phyloP scores from a whole-genome alignment of 2,113 vertebrate species.

The Turnix velox region DNA sequence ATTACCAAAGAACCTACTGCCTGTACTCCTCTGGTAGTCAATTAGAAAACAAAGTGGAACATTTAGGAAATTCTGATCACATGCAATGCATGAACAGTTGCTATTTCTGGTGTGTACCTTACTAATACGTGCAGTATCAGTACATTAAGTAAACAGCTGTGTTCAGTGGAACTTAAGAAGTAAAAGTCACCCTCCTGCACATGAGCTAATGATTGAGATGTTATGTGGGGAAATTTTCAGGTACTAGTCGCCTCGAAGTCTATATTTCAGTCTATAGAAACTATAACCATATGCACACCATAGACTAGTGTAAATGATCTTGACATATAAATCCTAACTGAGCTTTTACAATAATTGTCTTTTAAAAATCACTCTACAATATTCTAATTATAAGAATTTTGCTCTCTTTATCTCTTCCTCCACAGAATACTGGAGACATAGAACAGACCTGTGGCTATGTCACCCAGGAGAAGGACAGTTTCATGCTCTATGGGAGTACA shows the following conservation, averaged over 20 bases:
- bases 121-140: background rate
- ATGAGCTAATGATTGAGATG: background rate
- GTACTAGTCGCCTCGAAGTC: background rate
- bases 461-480: background rate
- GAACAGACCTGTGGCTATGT: background rate
- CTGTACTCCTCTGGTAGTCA: background rate
- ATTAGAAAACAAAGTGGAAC: slow-evolving; percentile 36
- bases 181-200: background rate
- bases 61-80: slow-evolving; percentile 26
- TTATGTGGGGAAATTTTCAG: background rate
- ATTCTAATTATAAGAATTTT: rapidly evolving
- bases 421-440: rapidly evolving
- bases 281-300: background rate
- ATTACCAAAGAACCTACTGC: background rate
- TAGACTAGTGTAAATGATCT: background rate
- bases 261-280: background rate
- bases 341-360: background rate
- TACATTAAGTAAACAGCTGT: slow-evolving; percentile 1
- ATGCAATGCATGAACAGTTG: background rate
- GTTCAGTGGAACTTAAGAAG: background rate
- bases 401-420: rapidly evolving
- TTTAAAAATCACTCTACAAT: background rate
- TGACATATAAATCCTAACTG: background rate
- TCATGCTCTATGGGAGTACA: background rate
- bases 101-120: slow-evolving; percentile 18